Percentiles rank a stretch among this genome's conserved stretches.
phyloP scores from a whole-genome alignment of 2,797 vertebrate genomes.

The Hyperoplus immaculatus region DNA sequence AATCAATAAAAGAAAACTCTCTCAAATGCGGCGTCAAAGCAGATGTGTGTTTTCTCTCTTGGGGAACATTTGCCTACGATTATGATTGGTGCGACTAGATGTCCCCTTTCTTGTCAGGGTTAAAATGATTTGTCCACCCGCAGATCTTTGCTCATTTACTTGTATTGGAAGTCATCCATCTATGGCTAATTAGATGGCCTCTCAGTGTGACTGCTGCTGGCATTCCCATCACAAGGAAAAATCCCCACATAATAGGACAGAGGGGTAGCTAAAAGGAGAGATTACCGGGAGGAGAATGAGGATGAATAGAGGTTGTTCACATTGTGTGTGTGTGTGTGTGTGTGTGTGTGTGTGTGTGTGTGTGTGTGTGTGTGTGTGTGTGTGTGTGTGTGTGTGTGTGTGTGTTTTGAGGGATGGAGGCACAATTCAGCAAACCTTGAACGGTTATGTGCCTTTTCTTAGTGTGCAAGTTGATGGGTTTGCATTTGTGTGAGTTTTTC shows the following conservation, averaged over 20 bases:
- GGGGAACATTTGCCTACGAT: slow-evolving; percentile 49
- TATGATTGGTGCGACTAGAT: slow-evolving; percentile 52
- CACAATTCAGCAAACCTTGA: slow-evolving; percentile 36
- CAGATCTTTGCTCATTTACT: slow-evolving; percentile 71
- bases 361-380: slow-evolving; percentile 21
- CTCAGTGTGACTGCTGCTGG: slow-evolving; percentile 55
- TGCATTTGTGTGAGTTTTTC: not conserved
- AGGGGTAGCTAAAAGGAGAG: slow-evolving; percentile 63
- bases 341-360: slow-evolving; percentile 19
- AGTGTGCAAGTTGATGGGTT: not conserved
- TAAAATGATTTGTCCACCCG: slow-evolving; percentile 82
- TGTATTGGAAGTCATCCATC: slow-evolving; percentile 76
- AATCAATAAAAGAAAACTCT: not conserved
- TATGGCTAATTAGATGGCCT: slow-evolving; percentile 78
- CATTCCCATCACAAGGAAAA: slow-evolving; percentile 74
- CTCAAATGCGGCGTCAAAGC: slow-evolving; percentile 41
- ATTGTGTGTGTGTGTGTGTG: slow-evolving; percentile 22
- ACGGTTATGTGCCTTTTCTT: slow-evolving; percentile 14
- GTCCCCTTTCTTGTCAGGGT: slow-evolving; percentile 66
- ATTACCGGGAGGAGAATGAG: slow-evolving; percentile 43
- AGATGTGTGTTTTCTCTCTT: slow-evolving; percentile 30
- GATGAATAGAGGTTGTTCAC: slow-evolving; percentile 16
- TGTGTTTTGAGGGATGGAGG: slow-evolving; percentile 21
- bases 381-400: slow-evolving; percentile 23
- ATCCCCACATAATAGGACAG: slow-evolving; percentile 71